A percentile compares a stretch with the other conserved stretches of the same genome.
Evolutionary conservation across 1,140 invertebrate genomes (phyloP).

Genomic region (Calycopis cecrops): DNA sequence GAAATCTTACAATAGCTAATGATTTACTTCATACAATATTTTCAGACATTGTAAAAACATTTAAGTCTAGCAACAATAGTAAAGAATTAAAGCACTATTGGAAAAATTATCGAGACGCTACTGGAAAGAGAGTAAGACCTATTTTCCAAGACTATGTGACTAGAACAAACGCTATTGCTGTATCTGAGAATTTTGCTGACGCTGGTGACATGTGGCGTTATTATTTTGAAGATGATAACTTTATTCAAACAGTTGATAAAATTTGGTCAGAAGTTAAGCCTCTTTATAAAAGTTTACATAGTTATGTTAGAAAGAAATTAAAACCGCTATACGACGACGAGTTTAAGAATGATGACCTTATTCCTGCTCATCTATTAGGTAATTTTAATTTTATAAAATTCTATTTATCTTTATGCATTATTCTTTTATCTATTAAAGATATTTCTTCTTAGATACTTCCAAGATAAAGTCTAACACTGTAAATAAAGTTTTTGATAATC

Average conservation of each 20-base stretch:
- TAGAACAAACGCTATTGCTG: constrained; percentile 79
- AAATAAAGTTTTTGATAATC: no score
- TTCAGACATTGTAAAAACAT: constrained; percentile 57
- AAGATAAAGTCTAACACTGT: no score
- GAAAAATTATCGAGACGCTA: constrained; percentile 77
- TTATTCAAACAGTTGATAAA: constrained; percentile 69
- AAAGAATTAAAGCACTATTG: constrained; percentile 77
- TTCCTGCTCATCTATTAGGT: constrained; percentile 90
- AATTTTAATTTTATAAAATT: constrained; percentile 27
- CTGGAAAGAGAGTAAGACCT: constrained; percentile 77
- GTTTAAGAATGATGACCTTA: constrained; percentile 77
- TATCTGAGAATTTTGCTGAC: constrained; percentile 75
- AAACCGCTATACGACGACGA: constrained; percentile 77
- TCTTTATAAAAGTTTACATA: constrained; percentile 86
- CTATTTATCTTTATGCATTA: neutral
- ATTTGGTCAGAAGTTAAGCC: constrained; percentile 86
- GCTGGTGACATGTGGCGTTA: constrained; percentile 79
- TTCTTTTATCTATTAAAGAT: constrained; percentile 7
- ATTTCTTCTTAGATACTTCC: constrained; percentile 6
- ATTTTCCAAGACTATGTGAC: constrained; percentile 77
- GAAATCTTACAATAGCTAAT: no score
- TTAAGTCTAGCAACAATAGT: constrained; percentile 66
- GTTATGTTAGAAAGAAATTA: constrained; percentile 84
- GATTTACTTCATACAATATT: constrained; percentile 24
- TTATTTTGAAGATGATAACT: constrained; percentile 76